phyloP scores from a whole-genome alignment of 2,888 invertebrate genomes.

The Trachelus iudaicus region DNA sequence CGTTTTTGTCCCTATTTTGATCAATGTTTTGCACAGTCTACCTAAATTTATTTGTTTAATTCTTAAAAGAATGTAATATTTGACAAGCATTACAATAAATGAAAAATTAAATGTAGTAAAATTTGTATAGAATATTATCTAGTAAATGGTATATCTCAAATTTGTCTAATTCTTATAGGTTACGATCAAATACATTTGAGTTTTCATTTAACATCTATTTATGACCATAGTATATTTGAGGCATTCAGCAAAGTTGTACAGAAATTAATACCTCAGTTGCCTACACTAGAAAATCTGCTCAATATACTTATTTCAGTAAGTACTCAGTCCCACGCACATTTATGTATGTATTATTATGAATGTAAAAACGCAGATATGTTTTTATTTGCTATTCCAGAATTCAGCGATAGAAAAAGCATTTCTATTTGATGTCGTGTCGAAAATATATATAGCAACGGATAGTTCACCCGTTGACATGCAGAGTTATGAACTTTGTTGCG shows the following conservation, averaged over 20 bases:
- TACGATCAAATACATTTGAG: constrained; percentile 89
- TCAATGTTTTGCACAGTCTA: too few species aligned
- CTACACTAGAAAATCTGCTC: constrained; percentile 95
- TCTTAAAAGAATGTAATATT: constrained; percentile 2
- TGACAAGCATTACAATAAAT: too few species aligned
- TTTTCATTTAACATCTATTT: constrained; percentile 98
- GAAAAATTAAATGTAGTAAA: too few species aligned
- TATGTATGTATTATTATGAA: too few species aligned
- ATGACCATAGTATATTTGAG: constrained; percentile 99
- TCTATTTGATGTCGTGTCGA: constrained; percentile 98
- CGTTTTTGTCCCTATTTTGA: too few species aligned
- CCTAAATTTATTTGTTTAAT: background rate
- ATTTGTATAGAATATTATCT: too few species aligned
- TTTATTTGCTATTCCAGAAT: constrained; percentile 75
- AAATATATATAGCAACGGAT: constrained; percentile 99
- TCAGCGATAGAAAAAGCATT: constrained; percentile 99
- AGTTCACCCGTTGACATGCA: constrained; percentile 99
- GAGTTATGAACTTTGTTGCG: constrained; percentile 99
- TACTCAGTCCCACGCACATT: constrained; percentile 27
- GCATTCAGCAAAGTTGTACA: constrained; percentile 99
- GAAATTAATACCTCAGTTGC: constrained; percentile 96
- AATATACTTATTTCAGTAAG: constrained; percentile 97
- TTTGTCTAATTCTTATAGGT: constrained; percentile 56
- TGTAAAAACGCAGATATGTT: background rate
- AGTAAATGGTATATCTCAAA: too few species aligned